These are phyloP conservation scores for Hartigia nigra DNA, from an alignment of 2,888 invertebrate genomes.

Conservation along the genomic window DNA sequence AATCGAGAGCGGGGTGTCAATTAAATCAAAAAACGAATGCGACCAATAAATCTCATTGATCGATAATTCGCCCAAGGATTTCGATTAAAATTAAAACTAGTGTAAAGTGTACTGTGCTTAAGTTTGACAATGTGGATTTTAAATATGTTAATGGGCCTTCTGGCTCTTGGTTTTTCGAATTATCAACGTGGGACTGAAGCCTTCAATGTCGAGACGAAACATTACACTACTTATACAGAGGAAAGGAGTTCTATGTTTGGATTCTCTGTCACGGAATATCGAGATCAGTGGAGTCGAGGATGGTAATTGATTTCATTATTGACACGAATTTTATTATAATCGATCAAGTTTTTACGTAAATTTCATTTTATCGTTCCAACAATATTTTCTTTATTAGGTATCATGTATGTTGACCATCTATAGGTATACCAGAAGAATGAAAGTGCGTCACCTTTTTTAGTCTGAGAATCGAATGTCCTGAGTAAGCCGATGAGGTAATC, in stretches of 20 bases:
- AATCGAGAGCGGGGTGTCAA: background rate
- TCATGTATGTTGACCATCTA: background rate
- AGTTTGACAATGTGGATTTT: constrained; percentile 34
- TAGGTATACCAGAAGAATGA: background rate
- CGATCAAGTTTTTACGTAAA: background rate
- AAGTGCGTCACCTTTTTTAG: constrained; percentile 1
- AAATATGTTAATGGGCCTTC: constrained; percentile 31
- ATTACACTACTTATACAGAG: constrained; percentile 55
- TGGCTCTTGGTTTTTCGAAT: constrained; percentile 30
- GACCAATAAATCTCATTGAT: background rate
- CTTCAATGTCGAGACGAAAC: constrained; percentile 59
- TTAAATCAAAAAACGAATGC: background rate
- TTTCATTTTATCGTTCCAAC: background rate
- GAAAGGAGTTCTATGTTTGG: constrained; percentile 57
- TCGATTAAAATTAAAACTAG: background rate
- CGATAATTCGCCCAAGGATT: background rate
- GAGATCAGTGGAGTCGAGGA: background rate
- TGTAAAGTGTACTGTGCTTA: background rate
- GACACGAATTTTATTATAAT: background rate
- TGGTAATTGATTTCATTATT: background rate
- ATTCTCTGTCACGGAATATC: constrained; percentile 57
- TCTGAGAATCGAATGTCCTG: background rate
- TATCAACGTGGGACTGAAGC: constrained; percentile 36
- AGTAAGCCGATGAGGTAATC: constrained; percentile 7
- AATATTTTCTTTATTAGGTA: background rate